Evolutionary conservation across 2,797 vertebrate species (phyloP).

Genomic region (Orestias chungarensis): DNA sequence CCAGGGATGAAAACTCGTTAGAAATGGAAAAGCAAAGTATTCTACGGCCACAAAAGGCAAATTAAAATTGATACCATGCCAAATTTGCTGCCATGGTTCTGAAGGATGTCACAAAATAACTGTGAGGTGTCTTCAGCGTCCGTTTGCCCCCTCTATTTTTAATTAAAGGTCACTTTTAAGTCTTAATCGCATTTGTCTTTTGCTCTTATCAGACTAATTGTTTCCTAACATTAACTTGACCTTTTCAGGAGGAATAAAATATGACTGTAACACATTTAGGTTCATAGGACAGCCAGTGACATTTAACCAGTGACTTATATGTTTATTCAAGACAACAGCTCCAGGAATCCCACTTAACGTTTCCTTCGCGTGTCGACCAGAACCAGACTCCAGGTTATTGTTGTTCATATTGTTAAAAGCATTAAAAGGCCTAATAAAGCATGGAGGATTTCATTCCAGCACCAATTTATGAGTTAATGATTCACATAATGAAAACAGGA

Average conservation of each 20-base stretch:
- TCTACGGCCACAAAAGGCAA: conserved; percentile 1
- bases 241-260: conserved; percentile 55
- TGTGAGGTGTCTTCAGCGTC: conserved; percentile 4
- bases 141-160: conserved; percentile 11
- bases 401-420: conserved; percentile 52
- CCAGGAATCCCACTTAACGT: conserved; percentile 21
- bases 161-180: conserved; percentile 22
- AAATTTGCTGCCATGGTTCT: conserved; percentile 4
- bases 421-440: conserved; percentile 60
- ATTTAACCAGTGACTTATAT: conserved; percentile 55
- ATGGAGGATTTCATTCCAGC: conserved; percentile 57
- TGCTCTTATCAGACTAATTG: not conserved
- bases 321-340: conserved; percentile 47
- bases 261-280: conserved; percentile 44
- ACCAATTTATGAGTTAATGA: conserved; percentile 70
- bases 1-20: conserved; percentile 10
- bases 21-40: conserved; percentile 23
- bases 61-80: conserved; percentile 11
- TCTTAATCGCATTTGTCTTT: conserved; percentile 14
- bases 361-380: conserved; percentile 11
- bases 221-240: conserved; percentile 74
- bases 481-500: conserved; percentile 70
- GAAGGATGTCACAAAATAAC: conserved; percentile 2
- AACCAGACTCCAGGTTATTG: conserved; percentile 40
- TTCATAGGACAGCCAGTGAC: conserved; percentile 48